A percentile compares a stretch with the other conserved stretches of the same genome.
Evolutionary conservation across 2,113 vertebrate genomes (phyloP).

Genomic region (Pantherophis guttatus): DNA sequence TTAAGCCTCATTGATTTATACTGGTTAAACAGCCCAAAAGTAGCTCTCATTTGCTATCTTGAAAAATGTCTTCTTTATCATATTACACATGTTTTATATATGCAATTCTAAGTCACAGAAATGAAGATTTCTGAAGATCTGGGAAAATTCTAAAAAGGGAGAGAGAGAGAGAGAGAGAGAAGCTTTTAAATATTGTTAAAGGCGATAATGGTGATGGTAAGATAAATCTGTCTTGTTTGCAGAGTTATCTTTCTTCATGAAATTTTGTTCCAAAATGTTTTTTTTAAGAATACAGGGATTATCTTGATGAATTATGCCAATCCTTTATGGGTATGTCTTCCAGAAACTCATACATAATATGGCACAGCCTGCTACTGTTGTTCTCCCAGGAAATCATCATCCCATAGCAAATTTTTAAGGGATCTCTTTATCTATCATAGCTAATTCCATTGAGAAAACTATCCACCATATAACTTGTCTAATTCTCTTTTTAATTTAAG

Average conservation of each 20-base stretch:
- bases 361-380: neutral
- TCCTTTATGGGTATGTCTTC: neutral
- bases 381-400: neutral
- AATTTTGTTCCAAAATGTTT: neutral
- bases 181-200: neutral
- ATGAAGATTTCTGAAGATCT: neutral
- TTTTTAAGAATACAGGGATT: slow-evolving; percentile 12
- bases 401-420: neutral
- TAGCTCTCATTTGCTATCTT: neutral
- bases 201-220: neutral
- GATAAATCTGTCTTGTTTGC: neutral
- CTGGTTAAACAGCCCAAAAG: neutral
- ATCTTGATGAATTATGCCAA: neutral
- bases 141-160: neutral
- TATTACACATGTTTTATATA: neutral
- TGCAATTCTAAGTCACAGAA: neutral
- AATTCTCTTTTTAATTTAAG: neutral
- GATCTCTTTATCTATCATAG: neutral
- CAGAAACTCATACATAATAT: neutral
- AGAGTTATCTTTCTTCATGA: neutral
- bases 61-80: neutral
- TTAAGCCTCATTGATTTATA: neutral
- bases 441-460: neutral
- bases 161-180: neutral
- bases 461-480: neutral